phyloP scores from a whole-genome alignment of 2,113 vertebrate species.

The Columba janthina region DNA sequence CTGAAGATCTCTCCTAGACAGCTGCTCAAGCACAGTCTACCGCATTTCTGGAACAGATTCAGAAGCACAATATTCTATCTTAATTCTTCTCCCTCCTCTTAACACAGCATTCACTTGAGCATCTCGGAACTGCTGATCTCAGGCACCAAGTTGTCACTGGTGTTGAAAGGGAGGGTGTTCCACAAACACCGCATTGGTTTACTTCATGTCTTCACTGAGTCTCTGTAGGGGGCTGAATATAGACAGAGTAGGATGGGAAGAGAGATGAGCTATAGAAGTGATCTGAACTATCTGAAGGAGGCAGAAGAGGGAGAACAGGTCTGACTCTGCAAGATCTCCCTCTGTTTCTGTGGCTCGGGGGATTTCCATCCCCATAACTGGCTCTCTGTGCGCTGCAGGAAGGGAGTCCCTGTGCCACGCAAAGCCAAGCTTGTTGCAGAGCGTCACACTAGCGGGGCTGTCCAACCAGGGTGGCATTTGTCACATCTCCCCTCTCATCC shows the following conservation, averaged over 20 bases:
- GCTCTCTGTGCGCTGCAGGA: background rate
- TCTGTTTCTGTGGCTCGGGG: background rate
- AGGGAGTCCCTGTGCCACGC: background rate
- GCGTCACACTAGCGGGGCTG: background rate
- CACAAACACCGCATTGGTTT: background rate
- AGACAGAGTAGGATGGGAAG: background rate
- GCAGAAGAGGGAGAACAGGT: background rate
- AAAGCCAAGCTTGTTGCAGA: background rate
- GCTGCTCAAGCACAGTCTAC: background rate
- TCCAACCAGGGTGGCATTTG: background rate
- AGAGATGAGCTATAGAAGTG: background rate
- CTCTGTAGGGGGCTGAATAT: constrained; percentile 6
- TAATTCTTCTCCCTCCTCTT: background rate
- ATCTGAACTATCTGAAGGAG: constrained; percentile 3
- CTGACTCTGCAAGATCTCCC: constrained; percentile 7
- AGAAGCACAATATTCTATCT: background rate
- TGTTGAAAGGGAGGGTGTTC: constrained; percentile 10
- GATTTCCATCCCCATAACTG: constrained; percentile 12
- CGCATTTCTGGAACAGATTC: constrained; percentile 16
- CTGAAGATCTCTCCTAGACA: background rate
- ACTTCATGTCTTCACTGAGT: background rate
- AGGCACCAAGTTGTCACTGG: background rate
- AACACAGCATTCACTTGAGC: background rate
- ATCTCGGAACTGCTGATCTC: constrained; percentile 31
- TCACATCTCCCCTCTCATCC: background rate